Base-by-base conservation (phyloP, 1,140 invertebrate genomes). In the Diuraphis noxia region DNA sequence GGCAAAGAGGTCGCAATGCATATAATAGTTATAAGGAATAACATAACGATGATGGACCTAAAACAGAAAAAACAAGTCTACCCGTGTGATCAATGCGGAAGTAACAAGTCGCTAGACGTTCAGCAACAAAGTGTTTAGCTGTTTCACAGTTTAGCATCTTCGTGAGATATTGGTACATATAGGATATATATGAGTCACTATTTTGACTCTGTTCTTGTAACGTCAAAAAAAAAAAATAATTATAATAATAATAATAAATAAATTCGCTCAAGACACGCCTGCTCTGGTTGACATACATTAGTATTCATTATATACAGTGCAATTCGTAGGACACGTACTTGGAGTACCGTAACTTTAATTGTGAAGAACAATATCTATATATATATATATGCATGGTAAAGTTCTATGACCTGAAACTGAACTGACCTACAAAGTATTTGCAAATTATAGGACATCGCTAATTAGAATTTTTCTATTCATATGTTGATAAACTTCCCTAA, bases 271-370 rank as follows among this genome's bases (percentile, higher is more conserved):
- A 52, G 89, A 91, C 89, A 91, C 89, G 41, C 89, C 89, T 49
- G 43, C 43, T 46, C 34, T 81, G 43, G 89, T 81, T 81, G 89
- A 79, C 72, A 81, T 49, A 91, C 89, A 90, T 90, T 89, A 79
- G 41, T 89, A 89, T 89, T 77, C 88, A 89, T 46, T 40, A 25
- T 46, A 79, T 79, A 46, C 72, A 38, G 46, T 79, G 41, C 63
- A 43, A 89, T 89, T 89, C 88, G 88, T 72, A 89, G 63, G 63
- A 79, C 88, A 89, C 88, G 88, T 89, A 77, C 86, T 43, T 89
- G 38, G 41, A 82, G 89, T 91, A 91, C 89, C 89, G 89, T 91
- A 91, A 91, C n/a, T 91, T 91, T 91, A 91, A 91, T 91, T 89
- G 87, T 88, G 87, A 56, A 72, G 38, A 72, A 72, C 36, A 40